phyloP scores from a whole-genome alignment of 1,140 invertebrate species.

The Anastatus disparis region DNA sequence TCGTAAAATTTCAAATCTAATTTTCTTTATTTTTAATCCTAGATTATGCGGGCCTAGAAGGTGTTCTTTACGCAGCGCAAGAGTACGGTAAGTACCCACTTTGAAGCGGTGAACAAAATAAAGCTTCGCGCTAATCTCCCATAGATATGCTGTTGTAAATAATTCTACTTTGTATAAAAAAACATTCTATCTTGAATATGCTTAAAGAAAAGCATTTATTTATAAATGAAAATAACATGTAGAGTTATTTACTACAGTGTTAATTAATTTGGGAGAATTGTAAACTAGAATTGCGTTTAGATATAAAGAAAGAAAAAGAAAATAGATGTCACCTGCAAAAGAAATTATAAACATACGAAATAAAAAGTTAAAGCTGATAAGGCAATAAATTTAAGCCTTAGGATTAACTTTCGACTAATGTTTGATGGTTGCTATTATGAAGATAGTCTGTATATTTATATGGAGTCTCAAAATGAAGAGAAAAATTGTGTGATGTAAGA shows the following conservation, averaged over 20 bases:
- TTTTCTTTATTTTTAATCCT: slow-evolving; percentile 49
- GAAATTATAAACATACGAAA: slow-evolving; percentile 9
- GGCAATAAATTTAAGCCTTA: slow-evolving; percentile 12
- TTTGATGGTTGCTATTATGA: slow-evolving; percentile 29
- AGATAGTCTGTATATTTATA: slow-evolving; percentile 37
- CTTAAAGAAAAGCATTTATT: slow-evolving; percentile 8
- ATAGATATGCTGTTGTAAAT: slow-evolving; percentile 11
- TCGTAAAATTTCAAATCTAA: slow-evolving; percentile 21
- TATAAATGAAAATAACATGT: slow-evolving; percentile 8
- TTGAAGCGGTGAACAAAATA: slow-evolving; percentile 32
- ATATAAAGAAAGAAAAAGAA: slow-evolving; percentile 5
- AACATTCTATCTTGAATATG: neutral
- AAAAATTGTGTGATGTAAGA: slow-evolving; percentile 34
- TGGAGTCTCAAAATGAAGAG: slow-evolving; percentile 25
- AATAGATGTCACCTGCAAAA: slow-evolving; percentile 23
- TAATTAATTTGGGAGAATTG: slow-evolving; percentile 12
- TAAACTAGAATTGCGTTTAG: slow-evolving; percentile 31
- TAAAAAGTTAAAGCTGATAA: slow-evolving; percentile 6
- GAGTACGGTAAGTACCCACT: slow-evolving; percentile 65
- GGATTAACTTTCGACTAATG: slow-evolving; percentile 18
- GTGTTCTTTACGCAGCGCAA: slow-evolving; percentile 62
- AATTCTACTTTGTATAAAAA: slow-evolving; percentile 28
- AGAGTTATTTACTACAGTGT: slow-evolving; percentile 35
- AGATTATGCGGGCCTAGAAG: slow-evolving; percentile 63
- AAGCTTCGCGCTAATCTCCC: slow-evolving; percentile 20